Evolutionary conservation across 2,888 invertebrate species (phyloP).

Genomic region (Automeris io): DNA sequence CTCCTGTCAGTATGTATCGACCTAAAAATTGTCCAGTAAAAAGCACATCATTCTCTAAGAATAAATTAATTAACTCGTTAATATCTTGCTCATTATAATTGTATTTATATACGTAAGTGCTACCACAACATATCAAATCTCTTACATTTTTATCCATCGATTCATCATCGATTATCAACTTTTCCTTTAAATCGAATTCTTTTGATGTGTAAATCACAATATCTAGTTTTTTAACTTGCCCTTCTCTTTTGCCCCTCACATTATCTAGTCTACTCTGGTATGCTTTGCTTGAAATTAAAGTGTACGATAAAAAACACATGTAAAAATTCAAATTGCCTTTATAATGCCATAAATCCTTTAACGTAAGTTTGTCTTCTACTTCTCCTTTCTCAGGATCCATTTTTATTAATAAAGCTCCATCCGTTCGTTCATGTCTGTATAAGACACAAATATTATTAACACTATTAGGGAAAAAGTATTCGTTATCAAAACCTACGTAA

Average conservation of each 20-base stretch:
- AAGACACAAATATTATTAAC: not conserved
- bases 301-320: conserved; percentile 17
- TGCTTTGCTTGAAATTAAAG: not conserved
- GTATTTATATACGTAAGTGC: conserved; percentile 12
- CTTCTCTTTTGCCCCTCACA: not conserved
- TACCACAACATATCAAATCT: conserved; percentile 13
- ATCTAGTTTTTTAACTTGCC: conserved; percentile 11
- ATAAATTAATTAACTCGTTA: conserved; percentile 9
- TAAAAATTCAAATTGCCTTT: conserved; percentile 15
- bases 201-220: conserved; percentile 19
- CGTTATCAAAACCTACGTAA: not conserved
- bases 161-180: not conserved
- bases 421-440: not conserved
- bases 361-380: conserved; percentile 12
- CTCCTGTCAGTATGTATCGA: conserved; percentile 14
- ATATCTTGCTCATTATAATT: conserved; percentile 15
- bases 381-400: conserved; percentile 14
- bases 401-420: not conserved
- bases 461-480: not conserved
- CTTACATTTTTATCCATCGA: conserved; percentile 7
- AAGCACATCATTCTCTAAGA: conserved; percentile 11
- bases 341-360: conserved; percentile 13
- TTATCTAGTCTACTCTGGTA: conserved; percentile 9
- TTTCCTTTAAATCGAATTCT: conserved; percentile 7
- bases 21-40: conserved; percentile 13